Evolutionary conservation across 2,113 vertebrate species (phyloP).

Genomic region (Rhea americana): DNA sequence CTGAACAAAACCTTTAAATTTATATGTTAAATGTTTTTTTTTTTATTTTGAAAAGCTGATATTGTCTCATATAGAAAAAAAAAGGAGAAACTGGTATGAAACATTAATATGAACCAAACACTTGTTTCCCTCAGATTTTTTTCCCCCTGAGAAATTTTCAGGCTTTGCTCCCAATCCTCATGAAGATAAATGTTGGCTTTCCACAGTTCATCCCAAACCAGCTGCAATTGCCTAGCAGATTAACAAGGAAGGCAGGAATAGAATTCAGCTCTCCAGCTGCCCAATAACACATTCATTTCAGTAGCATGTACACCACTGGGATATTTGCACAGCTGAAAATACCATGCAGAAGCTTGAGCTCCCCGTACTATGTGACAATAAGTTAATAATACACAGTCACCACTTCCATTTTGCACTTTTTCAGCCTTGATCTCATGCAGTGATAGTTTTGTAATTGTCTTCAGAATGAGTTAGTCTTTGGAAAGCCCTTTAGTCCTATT

Average conservation of each 20-base stretch:
- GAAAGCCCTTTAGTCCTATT: not conserved
- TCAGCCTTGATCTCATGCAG: not conserved
- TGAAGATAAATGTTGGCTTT: not conserved
- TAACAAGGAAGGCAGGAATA: not conserved
- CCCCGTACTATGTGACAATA: not conserved
- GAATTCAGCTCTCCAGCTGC: not conserved
- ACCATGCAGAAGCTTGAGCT: not conserved
- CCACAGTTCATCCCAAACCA: not conserved
- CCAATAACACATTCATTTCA: not conserved
- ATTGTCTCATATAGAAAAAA: not conserved
- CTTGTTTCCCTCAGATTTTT: not conserved
- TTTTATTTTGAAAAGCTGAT: not conserved
- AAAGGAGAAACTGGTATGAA: not conserved
- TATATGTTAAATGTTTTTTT: not conserved
- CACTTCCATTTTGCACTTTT: not conserved
- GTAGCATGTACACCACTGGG: not conserved
- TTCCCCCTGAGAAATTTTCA: not conserved
- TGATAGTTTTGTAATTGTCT: not conserved
- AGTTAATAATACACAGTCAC: not conserved
- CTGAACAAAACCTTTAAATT: not conserved
- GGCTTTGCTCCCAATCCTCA: not conserved
- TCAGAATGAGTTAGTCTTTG: not conserved
- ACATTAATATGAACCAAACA: accelerated
- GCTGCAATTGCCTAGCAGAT: not conserved
- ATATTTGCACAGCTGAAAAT: not conserved